Evolutionary conservation across 2,888 invertebrate species (phyloP).

Genomic region (Ecliptopera silaceata): DNA sequence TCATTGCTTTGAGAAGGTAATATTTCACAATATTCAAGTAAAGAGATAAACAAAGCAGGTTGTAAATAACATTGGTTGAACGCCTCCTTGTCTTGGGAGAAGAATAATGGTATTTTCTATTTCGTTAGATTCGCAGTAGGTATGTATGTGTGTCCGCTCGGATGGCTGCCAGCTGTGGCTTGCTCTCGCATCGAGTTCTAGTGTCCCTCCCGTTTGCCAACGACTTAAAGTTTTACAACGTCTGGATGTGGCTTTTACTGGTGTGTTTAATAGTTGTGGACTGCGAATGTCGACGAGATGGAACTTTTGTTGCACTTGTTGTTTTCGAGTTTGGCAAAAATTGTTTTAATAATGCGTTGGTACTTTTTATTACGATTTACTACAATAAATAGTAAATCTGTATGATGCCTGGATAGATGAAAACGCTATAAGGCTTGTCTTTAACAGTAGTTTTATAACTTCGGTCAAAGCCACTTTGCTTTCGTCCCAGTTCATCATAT

Average conservation of each 20-base stretch:
- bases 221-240: conserved; percentile 59
- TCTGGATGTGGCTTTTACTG: conserved; percentile 56
- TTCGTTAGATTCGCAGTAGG: conserved; percentile 70
- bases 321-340: conserved; percentile 2
- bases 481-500: no score
- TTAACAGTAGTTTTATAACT: no score
- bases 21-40: conserved; percentile 55
- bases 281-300: conserved; percentile 34
- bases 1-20: conserved; percentile 33
- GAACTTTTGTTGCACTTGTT: conserved; percentile 9
- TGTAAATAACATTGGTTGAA: conserved; percentile 78
- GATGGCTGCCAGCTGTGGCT: conserved; percentile 77
- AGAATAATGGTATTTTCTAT: conserved; percentile 82
- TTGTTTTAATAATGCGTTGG: background rate
- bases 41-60: conserved; percentile 70
- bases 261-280: conserved; percentile 35
- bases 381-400: no score
- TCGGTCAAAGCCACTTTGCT: no score
- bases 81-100: conserved; percentile 77
- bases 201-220: conserved; percentile 57
- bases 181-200: conserved; percentile 50
- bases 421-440: no score
- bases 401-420: no score
- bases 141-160: conserved; percentile 74
- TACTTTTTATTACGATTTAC: no score